These are phyloP conservation scores for Axinella damicornis DNA, from an alignment of 37 sponge, comb jelly and placozoan species.

Conservation along the genomic window DNA sequence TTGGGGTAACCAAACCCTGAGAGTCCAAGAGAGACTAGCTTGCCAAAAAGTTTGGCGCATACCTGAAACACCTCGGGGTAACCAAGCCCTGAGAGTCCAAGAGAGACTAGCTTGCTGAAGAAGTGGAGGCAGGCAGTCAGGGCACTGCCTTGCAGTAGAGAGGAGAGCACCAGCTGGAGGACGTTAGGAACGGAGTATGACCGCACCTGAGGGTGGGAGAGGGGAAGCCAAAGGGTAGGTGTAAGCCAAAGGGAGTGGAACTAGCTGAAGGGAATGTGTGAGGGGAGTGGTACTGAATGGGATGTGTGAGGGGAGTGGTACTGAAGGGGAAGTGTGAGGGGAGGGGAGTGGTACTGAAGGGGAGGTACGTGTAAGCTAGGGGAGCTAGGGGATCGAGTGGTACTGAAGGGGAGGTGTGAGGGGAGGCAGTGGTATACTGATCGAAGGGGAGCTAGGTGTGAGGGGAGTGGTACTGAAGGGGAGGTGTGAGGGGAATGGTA, in stretches of 20 bases:
- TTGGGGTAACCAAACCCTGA: conserved; percentile 53
- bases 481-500: not conserved
- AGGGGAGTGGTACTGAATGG: not conserved
- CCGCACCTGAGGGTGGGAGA: not conserved
- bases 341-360: not conserved
- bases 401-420: not conserved
- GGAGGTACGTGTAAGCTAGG: not conserved
- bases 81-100: conserved; percentile 50
- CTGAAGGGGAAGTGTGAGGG: not conserved
- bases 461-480: not conserved
- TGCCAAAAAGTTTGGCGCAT: conserved; percentile 70
- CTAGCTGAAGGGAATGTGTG: not conserved
- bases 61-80: conserved; percentile 58
- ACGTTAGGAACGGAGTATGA: conserved; percentile 51
- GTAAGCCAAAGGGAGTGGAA: not conserved
- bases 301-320: not conserved
- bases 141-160: conserved; percentile 86
- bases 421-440: not conserved
- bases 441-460: too few relatives aligned
- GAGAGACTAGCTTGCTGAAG: conserved; percentile 73
- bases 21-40: conserved; percentile 62
- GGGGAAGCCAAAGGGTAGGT: not conserved
- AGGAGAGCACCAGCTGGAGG: conserved; percentile 68
- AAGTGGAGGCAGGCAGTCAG: conserved; percentile 74
- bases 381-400: not conserved